Conservation (phyloP, 2,113 vertebrate genomes). For the Hystrix cristata region DNA sequence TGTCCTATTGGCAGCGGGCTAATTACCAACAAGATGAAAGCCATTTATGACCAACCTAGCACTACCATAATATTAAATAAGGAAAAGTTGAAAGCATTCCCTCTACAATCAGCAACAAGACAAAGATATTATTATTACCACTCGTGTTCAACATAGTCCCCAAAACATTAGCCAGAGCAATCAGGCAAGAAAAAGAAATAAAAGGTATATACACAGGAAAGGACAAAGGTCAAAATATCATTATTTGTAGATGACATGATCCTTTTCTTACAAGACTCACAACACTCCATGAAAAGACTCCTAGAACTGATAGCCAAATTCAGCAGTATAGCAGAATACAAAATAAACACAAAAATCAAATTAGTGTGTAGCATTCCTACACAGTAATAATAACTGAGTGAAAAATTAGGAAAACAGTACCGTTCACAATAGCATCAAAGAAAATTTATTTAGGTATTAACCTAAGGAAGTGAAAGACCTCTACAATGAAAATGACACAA, state of each 20-base stretch:
- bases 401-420: not conserved
- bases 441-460: not conserved
- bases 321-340: not conserved
- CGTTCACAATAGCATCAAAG: not conserved
- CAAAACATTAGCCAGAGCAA: not conserved
- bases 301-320: not conserved
- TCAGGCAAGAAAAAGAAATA: not conserved
- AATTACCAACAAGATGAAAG: not conserved
- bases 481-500: not conserved
- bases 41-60: not conserved
- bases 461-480: not conserved
- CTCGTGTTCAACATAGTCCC: not conserved
- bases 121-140: not conserved
- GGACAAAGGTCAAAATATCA: not conserved
- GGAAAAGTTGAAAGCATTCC: not conserved
- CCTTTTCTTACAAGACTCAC: not conserved
- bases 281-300: not conserved
- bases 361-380: not conserved
- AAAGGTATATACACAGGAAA: not conserved
- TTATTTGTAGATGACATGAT: not conserved
- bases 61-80: not conserved
- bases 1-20: not conserved
- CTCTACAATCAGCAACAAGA: not conserved
- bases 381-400: not conserved
- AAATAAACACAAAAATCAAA: not conserved